Evolutionary conservation across 2,797 vertebrate genomes (phyloP), one percentile per base, ranked within the genome.

Genomic region (Cyprinodon diabolis): DNA sequence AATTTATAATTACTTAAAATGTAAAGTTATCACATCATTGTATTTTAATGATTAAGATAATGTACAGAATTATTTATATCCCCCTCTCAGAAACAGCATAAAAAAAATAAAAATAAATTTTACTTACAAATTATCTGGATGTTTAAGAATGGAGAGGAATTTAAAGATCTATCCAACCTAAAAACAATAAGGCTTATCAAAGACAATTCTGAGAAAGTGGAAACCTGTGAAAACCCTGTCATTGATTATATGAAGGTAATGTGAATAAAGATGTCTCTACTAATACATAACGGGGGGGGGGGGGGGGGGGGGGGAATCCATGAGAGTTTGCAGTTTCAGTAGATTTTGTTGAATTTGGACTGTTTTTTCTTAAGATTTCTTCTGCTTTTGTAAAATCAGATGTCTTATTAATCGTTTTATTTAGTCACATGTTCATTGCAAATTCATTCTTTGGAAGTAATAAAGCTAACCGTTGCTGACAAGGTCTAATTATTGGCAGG

Each of bases 401-500:
- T 13, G 23, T 14, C 11, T 11, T n/a, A 11, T 63, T 63, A n/a
- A n/a, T n/a, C 19, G 5, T 43, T 63, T n/a, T n/a, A 30, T 30
- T 30, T 30, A 30, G 30, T 30, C 30, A 30, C 30, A 30, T 30
- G n/a, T 37, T 45, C 13, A 63, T 8, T 17, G 58, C 4, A 40
- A 60, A 62, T 78, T 40, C 72, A 72, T 70, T 79, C 45, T 68
- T 62, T 69, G 51, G 23, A 73, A 69, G 63, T 80, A 80, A 74
- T 76, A 68, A 76, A 86, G 84, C 40, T 69, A 60, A 62, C 9
- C 23, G 45, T 51, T 68, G 67, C 78, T 82, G 81, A 86, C 77
- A 80, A 87, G 69, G 75, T 84, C 65, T 62, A 71, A 84, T 69
- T 69, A 84, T 37, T 10, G 1, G 65, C 63, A 54, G 55, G 52